phyloP scores from a whole-genome alignment of 1,140 invertebrate genomes.

The Drosophila aff. region DNA sequence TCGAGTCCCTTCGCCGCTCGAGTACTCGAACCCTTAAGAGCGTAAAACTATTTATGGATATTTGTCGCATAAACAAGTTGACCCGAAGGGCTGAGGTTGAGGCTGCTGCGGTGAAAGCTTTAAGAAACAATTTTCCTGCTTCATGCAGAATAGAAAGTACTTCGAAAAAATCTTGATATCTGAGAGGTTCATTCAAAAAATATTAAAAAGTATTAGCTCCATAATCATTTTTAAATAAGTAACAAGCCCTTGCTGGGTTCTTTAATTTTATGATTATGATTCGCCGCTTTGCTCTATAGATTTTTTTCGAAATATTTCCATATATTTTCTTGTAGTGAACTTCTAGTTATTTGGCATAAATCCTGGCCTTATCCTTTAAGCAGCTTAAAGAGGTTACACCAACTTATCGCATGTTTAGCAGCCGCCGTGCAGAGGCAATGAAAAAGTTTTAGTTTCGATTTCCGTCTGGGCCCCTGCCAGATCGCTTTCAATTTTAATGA shows the following conservation, averaged over 20 bases:
- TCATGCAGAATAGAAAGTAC: not conserved
- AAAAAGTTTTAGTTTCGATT: conserved; percentile 45
- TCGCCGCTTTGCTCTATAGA: not conserved
- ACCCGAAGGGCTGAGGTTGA: conserved; percentile 48
- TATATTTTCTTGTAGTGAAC: conserved; percentile 4
- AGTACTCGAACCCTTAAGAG: conserved; percentile 58
- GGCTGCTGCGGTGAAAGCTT: conserved; percentile 43
- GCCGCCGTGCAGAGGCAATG: conserved; percentile 18
- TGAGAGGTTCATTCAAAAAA: not conserved
- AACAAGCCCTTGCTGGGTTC: not conserved
- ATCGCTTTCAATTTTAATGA: conserved; percentile 59
- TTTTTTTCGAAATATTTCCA: not conserved
- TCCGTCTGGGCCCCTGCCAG: conserved; percentile 13
- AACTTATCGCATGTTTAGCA: conserved; percentile 72
- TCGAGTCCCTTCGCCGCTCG: conserved; percentile 37
- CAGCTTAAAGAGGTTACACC: conserved; percentile 60
- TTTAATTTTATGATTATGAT: not conserved
- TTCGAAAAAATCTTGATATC: not conserved
- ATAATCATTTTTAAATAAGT: not conserved
- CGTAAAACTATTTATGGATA: conserved; percentile 82
- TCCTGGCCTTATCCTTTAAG: conserved; percentile 55
- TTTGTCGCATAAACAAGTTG: conserved; percentile 78
- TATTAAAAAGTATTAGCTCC: not conserved
- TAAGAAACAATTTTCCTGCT: conserved; percentile 45
- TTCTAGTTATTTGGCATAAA: conserved; percentile 33